Evolutionary conservation across 2,113 vertebrate genomes (phyloP), one percentile per base, ranked within the genome.

Genomic region (Fregata magnificens): DNA sequence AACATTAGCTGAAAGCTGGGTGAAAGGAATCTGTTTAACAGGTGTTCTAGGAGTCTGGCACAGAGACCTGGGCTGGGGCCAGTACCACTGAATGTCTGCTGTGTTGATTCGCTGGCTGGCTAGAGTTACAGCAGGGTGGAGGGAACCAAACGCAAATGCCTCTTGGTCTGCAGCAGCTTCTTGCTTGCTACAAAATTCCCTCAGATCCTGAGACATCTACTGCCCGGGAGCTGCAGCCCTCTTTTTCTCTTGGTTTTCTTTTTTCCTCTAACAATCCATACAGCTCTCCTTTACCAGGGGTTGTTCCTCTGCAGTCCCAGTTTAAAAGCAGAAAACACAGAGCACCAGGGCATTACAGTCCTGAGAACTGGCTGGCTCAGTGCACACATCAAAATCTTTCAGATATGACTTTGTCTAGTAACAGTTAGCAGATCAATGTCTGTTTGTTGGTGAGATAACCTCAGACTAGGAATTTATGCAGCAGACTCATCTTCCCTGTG

Each of bases 41-140:
- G 97, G 98, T 98, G 98, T 98, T 97, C 93, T 38, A 79, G 88
- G 94, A 97, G 92, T 95, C 97, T 98, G 97, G 97, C 97, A 98
- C 13, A 12, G 95, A 90, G 29, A 40, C 15, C 84, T 98, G 97
- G 96, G 93, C 58, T 73, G 38, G 32, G 52, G 93, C 97, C 97
- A 98, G 97, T 93, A 81, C 92, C 96, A 93, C 91, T 86, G 96
- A 98, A 97, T 95, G 94, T 96, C 90, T 98, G 97, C 97, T 97
- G 65, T 96, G 97, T 97, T 98, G 94, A 96, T 84, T 98, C 5
- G 11, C 82, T 71, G 32, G 78, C 95, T 89, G 94, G 79, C 90
- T 97, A 93, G 78, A 95, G 94, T 98, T 96, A 95, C 96, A 90
- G 88, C 82, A 63, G 61, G 58, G 29, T 76, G 52, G 67, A 97